Evolutionary conservation across 2,888 invertebrate species (phyloP).

Genomic region (Torymus aiolomorphi): DNA sequence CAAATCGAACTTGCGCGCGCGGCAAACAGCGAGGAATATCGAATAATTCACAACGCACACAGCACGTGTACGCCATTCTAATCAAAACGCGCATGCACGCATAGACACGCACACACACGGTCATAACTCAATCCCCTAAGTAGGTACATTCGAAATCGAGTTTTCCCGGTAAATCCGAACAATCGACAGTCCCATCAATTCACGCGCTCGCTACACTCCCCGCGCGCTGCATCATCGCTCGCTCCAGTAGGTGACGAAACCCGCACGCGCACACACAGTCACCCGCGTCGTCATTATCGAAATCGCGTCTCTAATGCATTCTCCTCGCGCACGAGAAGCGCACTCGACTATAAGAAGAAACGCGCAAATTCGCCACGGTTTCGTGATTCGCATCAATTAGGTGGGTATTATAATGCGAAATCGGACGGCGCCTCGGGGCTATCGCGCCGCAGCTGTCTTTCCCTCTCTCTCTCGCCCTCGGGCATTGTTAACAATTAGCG

Average conservation of each 20-base stretch:
- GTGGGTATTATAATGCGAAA: constrained; percentile 70
- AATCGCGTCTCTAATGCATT: constrained; percentile 30
- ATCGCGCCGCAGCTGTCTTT: not conserved
- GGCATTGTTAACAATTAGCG: constrained; percentile 64
- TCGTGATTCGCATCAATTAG: constrained; percentile 70
- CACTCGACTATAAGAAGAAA: constrained; percentile 51
- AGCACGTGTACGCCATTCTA: not conserved
- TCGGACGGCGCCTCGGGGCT: constrained; percentile 67
- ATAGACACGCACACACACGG: not conserved
- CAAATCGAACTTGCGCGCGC: no score
- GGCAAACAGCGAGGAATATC: no score
- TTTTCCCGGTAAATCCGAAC: not conserved
- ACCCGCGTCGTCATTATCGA: constrained; percentile 10
- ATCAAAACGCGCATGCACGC: not conserved
- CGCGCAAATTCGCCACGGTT: constrained; percentile 66
- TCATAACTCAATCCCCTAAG: constrained; percentile 20
- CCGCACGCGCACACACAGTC: not conserved
- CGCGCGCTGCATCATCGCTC: no score
- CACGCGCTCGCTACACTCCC: not conserved
- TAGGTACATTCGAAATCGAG: constrained; percentile 3
- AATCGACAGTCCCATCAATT: constrained; percentile 9
- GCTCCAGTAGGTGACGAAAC: no score
- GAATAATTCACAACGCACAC: not conserved
- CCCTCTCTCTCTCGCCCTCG: constrained; percentile 6
- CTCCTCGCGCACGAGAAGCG: constrained; percentile 7